Conservation (phyloP, 2,888 invertebrate species). For the Dysmachus trigonus region DNA sequence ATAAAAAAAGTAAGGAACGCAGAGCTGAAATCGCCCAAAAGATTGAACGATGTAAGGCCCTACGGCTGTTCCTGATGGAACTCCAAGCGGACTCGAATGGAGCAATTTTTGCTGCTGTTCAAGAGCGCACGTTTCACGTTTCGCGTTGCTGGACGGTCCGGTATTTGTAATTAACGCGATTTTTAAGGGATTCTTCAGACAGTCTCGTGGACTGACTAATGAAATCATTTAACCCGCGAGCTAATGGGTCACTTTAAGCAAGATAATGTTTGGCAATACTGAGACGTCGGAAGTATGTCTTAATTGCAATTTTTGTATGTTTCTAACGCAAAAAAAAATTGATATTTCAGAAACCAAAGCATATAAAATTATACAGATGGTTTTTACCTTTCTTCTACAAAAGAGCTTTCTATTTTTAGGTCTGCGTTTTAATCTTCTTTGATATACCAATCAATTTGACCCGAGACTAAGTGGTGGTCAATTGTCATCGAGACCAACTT, state of each 20-base stretch:
- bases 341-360: no score
- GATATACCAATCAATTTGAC: no score
- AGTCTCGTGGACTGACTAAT: neutral
- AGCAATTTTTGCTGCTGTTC: neutral
- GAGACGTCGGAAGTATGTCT: neutral
- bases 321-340: neutral
- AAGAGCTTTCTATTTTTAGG: no score
- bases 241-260: neutral
- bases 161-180: slow-evolving; percentile 15
- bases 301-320: neutral
- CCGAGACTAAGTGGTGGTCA: no score
- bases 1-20: neutral
- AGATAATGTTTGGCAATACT: neutral
- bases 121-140: neutral
- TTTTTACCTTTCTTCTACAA: no score
- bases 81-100: neutral
- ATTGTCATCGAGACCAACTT: no score
- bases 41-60: neutral
- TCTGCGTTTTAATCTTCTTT: no score
- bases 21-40: slow-evolving; percentile 5
- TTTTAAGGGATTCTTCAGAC: neutral
- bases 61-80: neutral
- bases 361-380: no score
- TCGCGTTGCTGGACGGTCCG: neutral
- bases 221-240: neutral